Base-by-base conservation (phyloP, 1,140 invertebrate species). In the Pachyrhynchus sulphureomaculatus region DNA sequence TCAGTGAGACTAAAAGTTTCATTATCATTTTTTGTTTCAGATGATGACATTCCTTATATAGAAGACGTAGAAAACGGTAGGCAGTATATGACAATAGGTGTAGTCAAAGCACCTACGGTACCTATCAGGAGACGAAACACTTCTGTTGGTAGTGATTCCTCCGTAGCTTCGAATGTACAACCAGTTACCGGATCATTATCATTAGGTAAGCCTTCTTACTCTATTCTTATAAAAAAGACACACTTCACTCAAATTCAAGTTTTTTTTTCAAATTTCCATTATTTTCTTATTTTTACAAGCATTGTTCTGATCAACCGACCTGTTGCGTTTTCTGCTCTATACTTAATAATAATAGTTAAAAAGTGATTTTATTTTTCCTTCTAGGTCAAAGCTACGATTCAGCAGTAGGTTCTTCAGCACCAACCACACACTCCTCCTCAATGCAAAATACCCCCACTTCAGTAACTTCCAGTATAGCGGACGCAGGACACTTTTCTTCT, bases 1-100 rank as follows among this genome's bases (percentile, higher is more conserved):
- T n/a, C n/a, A n/a, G n/a, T n/a, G n/a, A n/a, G n/a, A n/a, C n/a
- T n/a, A n/a, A n/a, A n/a, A n/a, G n/a, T n/a, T n/a, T n/a, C n/a
- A n/a, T n/a, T n/a, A n/a, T n/a, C n/a, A n/a, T n/a, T n/a, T n/a
- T n/a, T n/a, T n/a, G 4, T 58, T 56, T 13, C 18, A 60, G 59
- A 87, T 65, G 85, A 88, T 69, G 86, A 88, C 76, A 88, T 89
- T 77, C 87, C 87, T 32, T 89, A 80, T 64, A 88, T 88, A 68
- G 87, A 89, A 69, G 87, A 89, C 61, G 59, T 53, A 32, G 69
- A 70, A 10, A 72, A 68, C 29, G 65, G 66, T 15, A 67, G 64
- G 42, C 73, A 72, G 34, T 74, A 75, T 36, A 61, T 75, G 51
- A 70, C 73, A 29, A 64, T 77, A 49, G 71, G 73, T 15, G 44